Conservation (phyloP, 2,888 invertebrate genomes). For the Caenorhabditis sp. region DNA sequence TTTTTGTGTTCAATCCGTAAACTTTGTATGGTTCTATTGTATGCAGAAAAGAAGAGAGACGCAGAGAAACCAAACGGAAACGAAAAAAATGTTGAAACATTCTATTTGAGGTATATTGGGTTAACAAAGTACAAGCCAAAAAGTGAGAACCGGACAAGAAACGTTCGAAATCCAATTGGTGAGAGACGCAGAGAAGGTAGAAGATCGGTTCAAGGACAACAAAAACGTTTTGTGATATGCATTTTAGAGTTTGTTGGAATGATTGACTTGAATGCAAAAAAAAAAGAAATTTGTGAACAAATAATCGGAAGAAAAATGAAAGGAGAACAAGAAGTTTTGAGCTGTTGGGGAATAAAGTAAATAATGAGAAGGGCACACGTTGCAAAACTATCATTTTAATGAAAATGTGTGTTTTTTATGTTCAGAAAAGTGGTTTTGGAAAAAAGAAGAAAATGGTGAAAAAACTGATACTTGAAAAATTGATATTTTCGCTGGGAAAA, state of each 20-base stretch:
- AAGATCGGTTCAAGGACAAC: constrained; percentile 1
- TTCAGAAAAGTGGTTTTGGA: not conserved
- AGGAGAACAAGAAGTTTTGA: not conserved
- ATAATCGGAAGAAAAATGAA: not conserved
- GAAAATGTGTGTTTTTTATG: not conserved
- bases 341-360: not conserved
- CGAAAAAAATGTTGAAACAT: not conserved
- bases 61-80: not conserved
- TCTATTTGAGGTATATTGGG: not conserved
- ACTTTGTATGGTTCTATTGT: not conserved
- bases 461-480: no score
- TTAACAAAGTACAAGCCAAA: not conserved
- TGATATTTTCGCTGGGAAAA: no score
- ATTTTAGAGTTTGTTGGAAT: no score
- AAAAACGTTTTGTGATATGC: not conserved
- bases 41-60: not conserved
- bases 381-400: not conserved
- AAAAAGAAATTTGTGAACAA: not conserved
- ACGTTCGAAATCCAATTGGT: not conserved
- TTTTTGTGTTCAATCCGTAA: not conserved
- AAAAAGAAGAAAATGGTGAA: no score
- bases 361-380: not conserved
- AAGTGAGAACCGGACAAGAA: not conserved
- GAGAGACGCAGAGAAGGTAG: not conserved
- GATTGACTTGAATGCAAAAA: not conserved